phyloP scores from a whole-genome alignment of 1,140 invertebrate species.

The Zaprionus inermis region DNA sequence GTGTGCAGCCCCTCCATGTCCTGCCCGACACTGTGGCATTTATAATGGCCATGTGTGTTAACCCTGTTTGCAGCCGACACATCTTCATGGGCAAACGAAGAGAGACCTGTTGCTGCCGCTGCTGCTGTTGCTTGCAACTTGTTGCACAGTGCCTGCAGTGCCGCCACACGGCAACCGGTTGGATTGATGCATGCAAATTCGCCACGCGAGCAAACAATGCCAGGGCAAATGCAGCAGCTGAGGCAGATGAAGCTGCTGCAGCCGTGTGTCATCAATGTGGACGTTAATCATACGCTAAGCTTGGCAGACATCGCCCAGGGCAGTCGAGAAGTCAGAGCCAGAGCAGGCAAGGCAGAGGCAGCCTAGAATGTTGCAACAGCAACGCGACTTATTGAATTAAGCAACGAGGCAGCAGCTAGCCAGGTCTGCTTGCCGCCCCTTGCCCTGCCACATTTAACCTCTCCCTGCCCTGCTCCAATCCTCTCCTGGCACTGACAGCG shows the following conservation, averaged over 20 bases:
- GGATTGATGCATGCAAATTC: conserved; percentile 68
- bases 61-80: conserved; percentile 54
- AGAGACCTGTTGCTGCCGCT: conserved; percentile 35
- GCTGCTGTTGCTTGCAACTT: conserved; percentile 32
- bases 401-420: conserved; percentile 13
- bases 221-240: neutral
- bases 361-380: conserved; percentile 1
- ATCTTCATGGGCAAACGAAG: conserved; percentile 39
- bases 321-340: conserved; percentile 21
- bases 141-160: conserved; percentile 52
- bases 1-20: neutral
- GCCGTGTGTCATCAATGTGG: conserved; percentile 75
- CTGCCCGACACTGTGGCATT: neutral
- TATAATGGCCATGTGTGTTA: conserved; percentile 50
- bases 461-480: neutral
- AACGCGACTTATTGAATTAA: conserved; percentile 66
- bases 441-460: too few relatives aligned
- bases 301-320: conserved; percentile 70
- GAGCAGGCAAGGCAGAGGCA: neutral
- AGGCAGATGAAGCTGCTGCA: conserved; percentile 11
- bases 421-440: neutral
- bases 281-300: conserved; percentile 82
- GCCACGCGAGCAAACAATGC: conserved; percentile 75
- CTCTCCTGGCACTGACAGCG: conserved; percentile 31
- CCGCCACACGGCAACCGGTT: conserved; percentile 59